phyloP scores from a whole-genome alignment of 2,113 vertebrate species.

The Dryoscopus gambensis region DNA sequence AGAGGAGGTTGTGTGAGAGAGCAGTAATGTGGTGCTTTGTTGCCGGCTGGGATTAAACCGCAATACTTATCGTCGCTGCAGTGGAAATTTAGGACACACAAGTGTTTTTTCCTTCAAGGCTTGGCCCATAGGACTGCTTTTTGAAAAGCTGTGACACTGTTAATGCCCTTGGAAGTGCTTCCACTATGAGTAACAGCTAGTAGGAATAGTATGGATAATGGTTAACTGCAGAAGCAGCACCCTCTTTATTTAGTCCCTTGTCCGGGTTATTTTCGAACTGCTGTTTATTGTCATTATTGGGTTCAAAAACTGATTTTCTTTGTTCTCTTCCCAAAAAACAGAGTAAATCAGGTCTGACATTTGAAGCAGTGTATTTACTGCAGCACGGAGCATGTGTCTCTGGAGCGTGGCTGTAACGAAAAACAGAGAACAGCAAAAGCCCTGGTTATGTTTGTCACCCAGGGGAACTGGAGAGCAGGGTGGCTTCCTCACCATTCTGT shows the following conservation, averaged over 20 bases:
- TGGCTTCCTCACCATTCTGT: not conserved
- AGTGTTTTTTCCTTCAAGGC: not conserved
- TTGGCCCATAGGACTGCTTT: not conserved
- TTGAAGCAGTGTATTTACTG: not conserved
- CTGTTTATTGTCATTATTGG: not conserved
- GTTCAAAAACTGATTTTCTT: not conserved
- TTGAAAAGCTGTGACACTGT: not conserved
- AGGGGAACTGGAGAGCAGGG: not conserved
- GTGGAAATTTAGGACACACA: not conserved
- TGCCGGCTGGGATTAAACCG: not conserved
- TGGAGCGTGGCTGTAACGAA: not conserved
- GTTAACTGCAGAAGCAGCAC: not conserved
- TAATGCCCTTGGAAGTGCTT: not conserved
- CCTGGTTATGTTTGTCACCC: not conserved
- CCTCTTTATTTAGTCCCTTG: not conserved
- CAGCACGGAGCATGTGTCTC: not conserved
- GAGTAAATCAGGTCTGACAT: not conserved
- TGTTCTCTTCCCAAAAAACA: not conserved
- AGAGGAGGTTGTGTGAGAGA: not conserved
- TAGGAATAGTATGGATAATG: not conserved
- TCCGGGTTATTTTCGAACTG: not conserved
- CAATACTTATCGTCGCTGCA: fast-evolving
- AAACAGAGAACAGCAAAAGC: not conserved
- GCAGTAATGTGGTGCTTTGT: not conserved
- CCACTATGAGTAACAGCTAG: not conserved